These are phyloP conservation scores for Endotricha flammealis DNA, from an alignment of 2,888 invertebrate genomes.

Conservation along the genomic window DNA sequence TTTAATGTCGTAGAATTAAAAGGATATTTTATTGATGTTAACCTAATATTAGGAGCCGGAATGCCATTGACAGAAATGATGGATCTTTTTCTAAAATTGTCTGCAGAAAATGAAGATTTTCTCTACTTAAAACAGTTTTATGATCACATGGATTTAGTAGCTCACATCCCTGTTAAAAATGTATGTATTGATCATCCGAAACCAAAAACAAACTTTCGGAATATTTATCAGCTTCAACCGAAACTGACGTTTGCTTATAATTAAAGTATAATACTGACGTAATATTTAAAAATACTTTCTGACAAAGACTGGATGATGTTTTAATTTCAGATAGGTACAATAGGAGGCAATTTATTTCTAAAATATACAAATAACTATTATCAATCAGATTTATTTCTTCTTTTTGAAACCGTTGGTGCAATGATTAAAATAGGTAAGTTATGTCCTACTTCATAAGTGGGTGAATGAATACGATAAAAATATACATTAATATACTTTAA, in stretches of 20 bases:
- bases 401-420: conserved; percentile 76
- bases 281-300: no score
- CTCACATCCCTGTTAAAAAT: conserved; percentile 85
- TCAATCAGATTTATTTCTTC: conserved; percentile 86
- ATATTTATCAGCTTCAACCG: no score
- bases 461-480: no score
- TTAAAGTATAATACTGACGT: no score
- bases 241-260: no score
- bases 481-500: no score
- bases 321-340: conserved; percentile 80
- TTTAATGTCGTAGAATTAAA: conserved; percentile 55
- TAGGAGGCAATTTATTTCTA: conserved; percentile 83
- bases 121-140: conserved; percentile 79
- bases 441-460: no score
- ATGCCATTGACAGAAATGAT: conserved; percentile 62
- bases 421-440: conserved; percentile 59
- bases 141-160: conserved; percentile 83
- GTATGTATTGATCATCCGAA: no score
- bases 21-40: conserved; percentile 45
- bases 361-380: conserved; percentile 84
- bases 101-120: conserved; percentile 68
- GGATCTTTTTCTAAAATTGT: conserved; percentile 57
- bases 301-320: no score
- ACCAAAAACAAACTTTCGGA: no score
- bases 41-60: conserved; percentile 57